Evolutionary conservation across 2,797 vertebrate genomes (phyloP).

Genomic region (Bovichtus variegatus): DNA sequence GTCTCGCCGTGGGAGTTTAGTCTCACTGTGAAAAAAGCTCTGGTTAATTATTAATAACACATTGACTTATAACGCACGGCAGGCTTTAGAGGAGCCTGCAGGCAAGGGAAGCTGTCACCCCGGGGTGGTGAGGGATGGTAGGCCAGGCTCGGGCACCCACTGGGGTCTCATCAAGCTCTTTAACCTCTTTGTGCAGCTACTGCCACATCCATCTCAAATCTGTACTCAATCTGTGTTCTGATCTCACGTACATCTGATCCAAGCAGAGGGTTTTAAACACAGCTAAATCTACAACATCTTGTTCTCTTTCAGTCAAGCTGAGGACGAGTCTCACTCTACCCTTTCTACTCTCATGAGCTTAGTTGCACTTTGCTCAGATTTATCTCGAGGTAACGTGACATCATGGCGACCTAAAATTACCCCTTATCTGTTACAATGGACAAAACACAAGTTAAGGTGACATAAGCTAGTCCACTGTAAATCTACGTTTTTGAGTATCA

Average conservation of each 20-base stretch:
- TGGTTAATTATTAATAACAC: conserved; percentile 82
- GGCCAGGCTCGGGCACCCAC: conserved; percentile 41
- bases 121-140: conserved; percentile 59
- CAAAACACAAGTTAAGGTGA: neutral
- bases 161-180: conserved; percentile 39
- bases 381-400: neutral
- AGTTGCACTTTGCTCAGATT: conserved; percentile 5
- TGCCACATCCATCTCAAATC: conserved; percentile 16
- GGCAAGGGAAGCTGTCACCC: conserved; percentile 70
- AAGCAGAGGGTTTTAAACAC: neutral
- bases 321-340: neutral
- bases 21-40: conserved; percentile 64
- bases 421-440: neutral
- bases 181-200: conserved; percentile 48
- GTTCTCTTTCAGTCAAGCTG: no score
- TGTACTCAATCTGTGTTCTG: neutral
- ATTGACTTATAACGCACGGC: conserved; percentile 72
- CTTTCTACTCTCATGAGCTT: neutral
- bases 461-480: neutral
- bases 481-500: neutral
- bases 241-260: neutral
- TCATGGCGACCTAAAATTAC: neutral
- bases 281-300: no score
- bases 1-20: conserved; percentile 73
- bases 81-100: conserved; percentile 60